Evolutionary conservation across 2,797 vertebrate genomes (phyloP).

Genomic region (Bufotes viridis): DNA sequence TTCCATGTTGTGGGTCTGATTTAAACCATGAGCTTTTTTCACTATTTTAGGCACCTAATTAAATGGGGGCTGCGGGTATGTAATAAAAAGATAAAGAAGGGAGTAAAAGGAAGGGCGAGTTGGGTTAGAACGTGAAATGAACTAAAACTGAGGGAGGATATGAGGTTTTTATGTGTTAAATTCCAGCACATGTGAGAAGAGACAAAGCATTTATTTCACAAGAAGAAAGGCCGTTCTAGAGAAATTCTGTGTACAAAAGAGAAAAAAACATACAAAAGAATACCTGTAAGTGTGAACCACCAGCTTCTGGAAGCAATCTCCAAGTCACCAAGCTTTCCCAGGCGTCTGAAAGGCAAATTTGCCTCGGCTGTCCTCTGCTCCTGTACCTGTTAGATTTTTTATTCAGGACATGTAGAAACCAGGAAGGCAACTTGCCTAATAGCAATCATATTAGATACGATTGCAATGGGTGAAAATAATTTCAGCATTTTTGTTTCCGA

Average conservation of each 20-base stretch:
- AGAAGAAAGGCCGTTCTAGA: not conserved
- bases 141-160: constrained; percentile 18
- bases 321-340: not conserved
- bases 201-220: not conserved
- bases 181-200: not conserved
- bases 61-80: constrained; percentile 2
- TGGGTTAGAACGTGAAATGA: constrained; percentile 12
- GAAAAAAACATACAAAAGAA: not conserved
- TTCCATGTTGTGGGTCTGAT: not conserved
- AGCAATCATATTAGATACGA: not conserved
- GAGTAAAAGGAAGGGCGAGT: constrained; percentile 16
- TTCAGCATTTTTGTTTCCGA: not conserved
- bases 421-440: not conserved
- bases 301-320: not conserved
- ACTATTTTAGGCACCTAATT: not conserved
- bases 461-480: not conserved
- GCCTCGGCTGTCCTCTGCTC: not conserved
- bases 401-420: not conserved
- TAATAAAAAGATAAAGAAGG: constrained; percentile 7
- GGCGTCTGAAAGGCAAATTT: not conserved
- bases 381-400: not conserved
- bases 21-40: not conserved
- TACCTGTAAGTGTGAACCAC: too few relatives aligned
- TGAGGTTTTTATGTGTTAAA: constrained; percentile 4
- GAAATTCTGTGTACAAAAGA: not conserved